phyloP scores from a whole-genome alignment of 2,888 invertebrate genomes.

The Dynastes grantii region DNA sequence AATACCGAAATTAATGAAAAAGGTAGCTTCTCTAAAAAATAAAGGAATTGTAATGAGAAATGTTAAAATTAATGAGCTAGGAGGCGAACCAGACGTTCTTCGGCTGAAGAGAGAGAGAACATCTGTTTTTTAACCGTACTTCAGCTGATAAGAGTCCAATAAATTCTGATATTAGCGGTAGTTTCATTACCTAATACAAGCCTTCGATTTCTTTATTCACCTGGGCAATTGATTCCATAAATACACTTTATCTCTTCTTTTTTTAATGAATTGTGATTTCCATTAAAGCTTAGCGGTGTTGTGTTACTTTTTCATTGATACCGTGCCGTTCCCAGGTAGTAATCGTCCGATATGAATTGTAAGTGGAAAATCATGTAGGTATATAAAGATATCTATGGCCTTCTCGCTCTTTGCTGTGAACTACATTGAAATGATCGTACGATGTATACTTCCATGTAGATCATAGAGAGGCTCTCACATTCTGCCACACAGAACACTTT shows the following conservation, averaged over 20 bases:
- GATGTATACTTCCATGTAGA: constrained; percentile 34
- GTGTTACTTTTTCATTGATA: constrained; percentile 52
- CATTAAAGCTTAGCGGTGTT: constrained; percentile 56
- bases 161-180: constrained; percentile 38
- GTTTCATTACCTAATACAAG: constrained; percentile 41
- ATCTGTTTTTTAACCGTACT: constrained; percentile 23
- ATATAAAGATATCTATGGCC: constrained; percentile 44
- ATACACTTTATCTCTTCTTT: constrained; percentile 47
- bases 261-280: constrained; percentile 57
- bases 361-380: constrained; percentile 60
- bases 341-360: constrained; percentile 58
- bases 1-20: not conserved
- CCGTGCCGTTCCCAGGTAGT: constrained; percentile 58
- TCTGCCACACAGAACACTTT: constrained; percentile 12
- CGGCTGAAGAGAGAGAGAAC: not conserved
- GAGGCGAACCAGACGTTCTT: not conserved
- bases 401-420: constrained; percentile 39
- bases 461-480: constrained; percentile 28
- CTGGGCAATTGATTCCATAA: constrained; percentile 44
- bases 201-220: constrained; percentile 40
- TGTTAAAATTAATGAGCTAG: too few relatives aligned
- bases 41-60: not conserved
- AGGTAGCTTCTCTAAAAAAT: constrained; percentile 2
- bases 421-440: constrained; percentile 25
- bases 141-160: constrained; percentile 36